phyloP scores from a whole-genome alignment of 2,797 vertebrate species.

The Oreochromis grahami region DNA sequence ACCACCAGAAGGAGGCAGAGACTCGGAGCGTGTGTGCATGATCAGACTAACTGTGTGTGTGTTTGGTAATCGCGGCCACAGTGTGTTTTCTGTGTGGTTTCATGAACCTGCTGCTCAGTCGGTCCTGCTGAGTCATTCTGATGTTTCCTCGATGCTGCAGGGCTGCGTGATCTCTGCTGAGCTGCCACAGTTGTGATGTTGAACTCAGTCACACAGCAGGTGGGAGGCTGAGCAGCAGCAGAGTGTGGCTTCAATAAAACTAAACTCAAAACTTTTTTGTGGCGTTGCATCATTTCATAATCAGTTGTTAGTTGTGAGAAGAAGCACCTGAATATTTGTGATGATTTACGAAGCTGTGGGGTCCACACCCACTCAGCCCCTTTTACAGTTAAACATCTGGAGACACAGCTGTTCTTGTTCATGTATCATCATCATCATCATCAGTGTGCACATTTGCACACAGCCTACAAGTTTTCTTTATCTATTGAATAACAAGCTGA shows the following conservation, averaged over 20 bases:
- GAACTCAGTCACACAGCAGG: conserved; percentile 1
- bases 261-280: neutral
- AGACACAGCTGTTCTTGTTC: neutral
- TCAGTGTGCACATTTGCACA: neutral
- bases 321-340: neutral
- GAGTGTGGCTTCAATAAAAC: conserved; percentile 49
- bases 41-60: neutral
- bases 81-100: neutral
- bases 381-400: neutral
- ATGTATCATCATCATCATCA: neutral
- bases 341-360: neutral
- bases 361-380: neutral
- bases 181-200: conserved; percentile 17
- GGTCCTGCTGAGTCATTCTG: neutral
- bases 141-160: conserved; percentile 11
- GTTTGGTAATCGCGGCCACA: conserved; percentile 45
- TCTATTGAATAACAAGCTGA: neutral
- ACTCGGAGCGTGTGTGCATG: neutral
- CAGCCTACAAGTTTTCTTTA: neutral
- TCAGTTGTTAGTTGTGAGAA: neutral
- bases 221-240: conserved; percentile 19
- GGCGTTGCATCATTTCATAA: conserved; percentile 1
- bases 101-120: conserved; percentile 11
- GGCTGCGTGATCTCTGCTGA: neutral
- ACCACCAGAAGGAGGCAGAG: conserved; percentile 47